These are phyloP conservation scores for Lanius ludovicianus DNA, from an alignment of 2,113 vertebrate genomes.

Conservation along the genomic window DNA sequence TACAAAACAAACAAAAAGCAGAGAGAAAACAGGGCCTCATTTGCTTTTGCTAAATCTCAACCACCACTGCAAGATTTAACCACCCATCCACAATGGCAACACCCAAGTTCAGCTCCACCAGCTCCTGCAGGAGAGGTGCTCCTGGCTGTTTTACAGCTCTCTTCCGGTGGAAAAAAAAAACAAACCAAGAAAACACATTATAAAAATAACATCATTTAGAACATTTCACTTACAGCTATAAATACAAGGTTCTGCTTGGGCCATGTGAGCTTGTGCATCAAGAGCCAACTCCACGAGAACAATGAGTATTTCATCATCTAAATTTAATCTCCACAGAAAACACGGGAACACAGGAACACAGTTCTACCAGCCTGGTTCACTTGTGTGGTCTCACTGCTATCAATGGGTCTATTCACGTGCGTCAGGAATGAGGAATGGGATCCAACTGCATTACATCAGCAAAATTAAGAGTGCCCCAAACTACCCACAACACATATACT, in stretches of 20 bases:
- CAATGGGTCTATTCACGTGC: slow-evolving; percentile 27
- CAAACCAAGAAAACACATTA: background rate
- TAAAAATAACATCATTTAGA: slow-evolving; percentile 11
- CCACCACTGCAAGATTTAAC: background rate
- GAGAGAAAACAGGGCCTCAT: fast-evolving
- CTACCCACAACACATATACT: background rate
- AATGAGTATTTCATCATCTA: slow-evolving; percentile 14
- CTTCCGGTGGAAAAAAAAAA: background rate
- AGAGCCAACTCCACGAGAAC: background rate
- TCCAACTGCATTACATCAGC: slow-evolving; percentile 24
- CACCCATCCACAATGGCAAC: background rate
- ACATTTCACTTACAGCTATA: slow-evolving; percentile 1
- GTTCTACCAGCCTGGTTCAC: background rate
- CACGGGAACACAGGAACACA: background rate
- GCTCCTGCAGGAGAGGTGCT: background rate
- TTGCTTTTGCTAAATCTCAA: background rate
- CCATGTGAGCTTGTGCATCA: background rate
- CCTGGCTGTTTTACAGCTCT: background rate
- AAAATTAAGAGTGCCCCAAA: slow-evolving; percentile 10
- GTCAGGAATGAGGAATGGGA: slow-evolving; percentile 31
- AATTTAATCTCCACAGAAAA: slow-evolving; percentile 34
- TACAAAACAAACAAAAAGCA: background rate
- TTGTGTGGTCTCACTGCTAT: slow-evolving; percentile 40
- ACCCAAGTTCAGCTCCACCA: background rate
- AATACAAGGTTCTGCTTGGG: background rate